Percentiles rank a stretch among this genome's conserved stretches.
Evolutionary conservation across 2,797 vertebrate genomes (phyloP).

Genomic region (Petrocephalus schoutedeni): DNA sequence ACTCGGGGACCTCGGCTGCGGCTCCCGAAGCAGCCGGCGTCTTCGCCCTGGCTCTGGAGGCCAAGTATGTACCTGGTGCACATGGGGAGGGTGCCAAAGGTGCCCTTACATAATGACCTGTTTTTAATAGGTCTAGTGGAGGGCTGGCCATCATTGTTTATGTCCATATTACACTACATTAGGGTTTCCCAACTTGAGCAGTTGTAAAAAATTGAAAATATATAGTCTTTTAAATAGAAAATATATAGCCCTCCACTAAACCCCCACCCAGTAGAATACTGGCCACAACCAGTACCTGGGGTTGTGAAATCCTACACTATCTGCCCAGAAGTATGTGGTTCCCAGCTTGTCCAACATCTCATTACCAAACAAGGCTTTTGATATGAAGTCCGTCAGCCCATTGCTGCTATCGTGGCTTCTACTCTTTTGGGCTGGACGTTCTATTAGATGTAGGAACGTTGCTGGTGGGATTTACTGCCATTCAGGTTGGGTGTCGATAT

Average conservation of each 20-base stretch:
- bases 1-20: slow-evolving; percentile 95
- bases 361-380: neutral
- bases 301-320: neutral
- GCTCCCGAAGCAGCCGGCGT: slow-evolving; percentile 96
- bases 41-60: slow-evolving; percentile 91
- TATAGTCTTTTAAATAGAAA: too few relatives aligned
- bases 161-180: neutral
- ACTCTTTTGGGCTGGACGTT: neutral
- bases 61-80: slow-evolving; percentile 76
- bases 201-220: too few relatives aligned
- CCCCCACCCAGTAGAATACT: neutral
- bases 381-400: neutral
- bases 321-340: neutral
- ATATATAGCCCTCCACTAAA: neutral
- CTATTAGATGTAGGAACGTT: neutral
- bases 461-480: neutral
- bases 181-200: neutral
- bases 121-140: neutral
- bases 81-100: neutral
- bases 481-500: neutral
- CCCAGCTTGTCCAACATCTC: neutral
- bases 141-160: neutral
- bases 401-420: neutral
- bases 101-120: neutral
- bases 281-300: neutral